Evolutionary conservation across 2,888 invertebrate species (phyloP).

Genomic region (Xestia sexstrigata): DNA sequence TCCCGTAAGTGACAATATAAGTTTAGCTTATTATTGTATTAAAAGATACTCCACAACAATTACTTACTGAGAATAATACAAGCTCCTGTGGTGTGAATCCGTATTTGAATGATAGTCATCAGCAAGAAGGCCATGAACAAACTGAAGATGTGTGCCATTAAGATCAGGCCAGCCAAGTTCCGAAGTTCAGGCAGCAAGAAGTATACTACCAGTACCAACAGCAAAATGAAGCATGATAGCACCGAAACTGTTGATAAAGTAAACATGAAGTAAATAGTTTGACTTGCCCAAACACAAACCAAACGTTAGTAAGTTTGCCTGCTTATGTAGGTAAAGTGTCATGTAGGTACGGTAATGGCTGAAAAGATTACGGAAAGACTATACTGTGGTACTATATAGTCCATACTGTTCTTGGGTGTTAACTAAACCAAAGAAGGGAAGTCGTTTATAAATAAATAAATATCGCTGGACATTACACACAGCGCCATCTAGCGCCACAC

Average conservation of each 20-base stretch:
- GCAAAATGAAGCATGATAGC: constrained; percentile 75
- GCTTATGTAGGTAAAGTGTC: too few relatives aligned
- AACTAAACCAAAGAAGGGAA: too few relatives aligned
- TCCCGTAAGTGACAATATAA: too few relatives aligned
- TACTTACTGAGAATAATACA: constrained; percentile 76
- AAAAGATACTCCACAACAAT: neutral
- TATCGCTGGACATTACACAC: too few relatives aligned
- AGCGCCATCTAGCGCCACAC: too few relatives aligned
- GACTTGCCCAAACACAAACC: neutral
- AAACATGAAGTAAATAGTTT: neutral
- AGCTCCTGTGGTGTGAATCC: neutral
- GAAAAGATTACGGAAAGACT: too few relatives aligned
- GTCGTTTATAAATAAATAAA: too few relatives aligned
- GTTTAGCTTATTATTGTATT: neutral
- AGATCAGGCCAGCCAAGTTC: constrained; percentile 76
- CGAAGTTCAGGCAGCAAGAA: constrained; percentile 74
- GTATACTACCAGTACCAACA: constrained; percentile 77
- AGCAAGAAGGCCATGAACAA: constrained; percentile 75
- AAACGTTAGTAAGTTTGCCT: neutral
- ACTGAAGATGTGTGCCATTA: constrained; percentile 79
- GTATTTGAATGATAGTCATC: constrained; percentile 71
- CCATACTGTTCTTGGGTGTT: too few relatives aligned
- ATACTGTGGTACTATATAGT: too few relatives aligned
- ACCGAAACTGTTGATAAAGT: constrained; percentile 68
- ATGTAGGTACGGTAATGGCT: too few relatives aligned